A percentile compares a stretch with the other conserved stretches of the same genome.
Conservation (phyloP, 2,888 invertebrate species). For the Vanessa cardui region DNA sequence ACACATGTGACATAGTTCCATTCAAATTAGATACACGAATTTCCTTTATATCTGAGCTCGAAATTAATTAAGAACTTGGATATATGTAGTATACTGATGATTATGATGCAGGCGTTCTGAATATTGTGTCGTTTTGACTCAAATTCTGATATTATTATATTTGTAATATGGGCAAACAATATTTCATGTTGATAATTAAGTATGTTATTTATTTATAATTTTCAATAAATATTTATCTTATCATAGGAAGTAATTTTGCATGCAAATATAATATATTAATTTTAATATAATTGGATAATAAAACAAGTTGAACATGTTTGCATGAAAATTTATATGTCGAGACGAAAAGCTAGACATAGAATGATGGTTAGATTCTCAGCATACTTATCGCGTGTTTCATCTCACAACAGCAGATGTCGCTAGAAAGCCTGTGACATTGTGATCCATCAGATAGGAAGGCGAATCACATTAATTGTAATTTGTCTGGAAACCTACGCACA, state of each 20-base stretch:
- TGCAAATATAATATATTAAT: neutral
- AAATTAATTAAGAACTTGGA: too few relatives aligned
- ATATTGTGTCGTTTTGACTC: too few relatives aligned
- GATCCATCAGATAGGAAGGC: constrained; percentile 56
- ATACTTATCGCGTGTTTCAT: constrained; percentile 56
- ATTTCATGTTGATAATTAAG: too few relatives aligned
- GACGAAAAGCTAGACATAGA: constrained; percentile 39
- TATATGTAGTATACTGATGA: too few relatives aligned
- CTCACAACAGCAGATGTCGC: constrained; percentile 59
- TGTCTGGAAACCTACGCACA: constrained; percentile 41
- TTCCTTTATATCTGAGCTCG: too few relatives aligned
- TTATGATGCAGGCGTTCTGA: too few relatives aligned
- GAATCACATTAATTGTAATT: constrained; percentile 56
- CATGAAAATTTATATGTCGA: constrained; percentile 23
- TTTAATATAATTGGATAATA: constrained; percentile 10
- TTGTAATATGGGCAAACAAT: too few relatives aligned
- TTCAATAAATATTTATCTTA: neutral
- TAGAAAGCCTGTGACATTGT: constrained; percentile 58
- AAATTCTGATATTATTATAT: too few relatives aligned
- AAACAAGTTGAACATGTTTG: neutral
- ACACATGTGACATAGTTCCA: too few relatives aligned
- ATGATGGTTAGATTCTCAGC: constrained; percentile 47
- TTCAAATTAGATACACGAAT: too few relatives aligned
- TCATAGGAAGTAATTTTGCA: neutral
- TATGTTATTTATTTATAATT: too few relatives aligned